Evolutionary conservation across 2,797 vertebrate genomes (phyloP).

Genomic region (Gallinago solitaria): DNA sequence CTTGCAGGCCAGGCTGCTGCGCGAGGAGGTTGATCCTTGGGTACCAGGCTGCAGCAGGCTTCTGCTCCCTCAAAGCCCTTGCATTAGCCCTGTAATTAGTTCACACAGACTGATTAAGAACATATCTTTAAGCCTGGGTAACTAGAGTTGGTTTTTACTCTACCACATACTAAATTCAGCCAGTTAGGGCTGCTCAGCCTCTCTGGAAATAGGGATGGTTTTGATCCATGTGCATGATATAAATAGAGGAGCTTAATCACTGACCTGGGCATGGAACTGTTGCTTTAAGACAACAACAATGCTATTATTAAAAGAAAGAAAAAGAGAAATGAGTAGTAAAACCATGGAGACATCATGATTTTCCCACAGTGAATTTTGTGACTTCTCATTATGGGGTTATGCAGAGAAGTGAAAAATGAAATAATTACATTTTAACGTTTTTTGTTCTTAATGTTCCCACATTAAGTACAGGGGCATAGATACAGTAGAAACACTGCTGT

Average conservation of each 20-base stretch:
- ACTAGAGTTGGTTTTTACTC: not conserved
- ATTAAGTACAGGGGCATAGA: not conserved
- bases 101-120: not conserved
- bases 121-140: not conserved
- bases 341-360: not conserved
- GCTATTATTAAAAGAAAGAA: not conserved
- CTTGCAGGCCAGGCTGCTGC: not conserved
- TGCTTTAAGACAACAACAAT: not conserved
- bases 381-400: not conserved
- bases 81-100: accelerated
- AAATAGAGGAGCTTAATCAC: not conserved
- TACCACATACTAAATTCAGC: not conserved
- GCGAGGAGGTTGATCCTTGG: not conserved
- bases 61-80: not conserved
- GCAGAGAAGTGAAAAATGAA: not conserved
- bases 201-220: not conserved
- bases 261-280: not conserved
- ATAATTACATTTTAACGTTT: not conserved
- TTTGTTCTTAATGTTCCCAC: constrained; percentile 1
- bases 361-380: constrained; percentile 16
- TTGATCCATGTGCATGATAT: not conserved
- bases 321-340: not conserved
- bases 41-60: not conserved
- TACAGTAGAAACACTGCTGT: not conserved
- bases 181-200: not conserved